Evolutionary conservation across 2,797 vertebrate genomes (phyloP), one percentile per base, ranked within the genome.

Genomic region (Morus bassanus): DNA sequence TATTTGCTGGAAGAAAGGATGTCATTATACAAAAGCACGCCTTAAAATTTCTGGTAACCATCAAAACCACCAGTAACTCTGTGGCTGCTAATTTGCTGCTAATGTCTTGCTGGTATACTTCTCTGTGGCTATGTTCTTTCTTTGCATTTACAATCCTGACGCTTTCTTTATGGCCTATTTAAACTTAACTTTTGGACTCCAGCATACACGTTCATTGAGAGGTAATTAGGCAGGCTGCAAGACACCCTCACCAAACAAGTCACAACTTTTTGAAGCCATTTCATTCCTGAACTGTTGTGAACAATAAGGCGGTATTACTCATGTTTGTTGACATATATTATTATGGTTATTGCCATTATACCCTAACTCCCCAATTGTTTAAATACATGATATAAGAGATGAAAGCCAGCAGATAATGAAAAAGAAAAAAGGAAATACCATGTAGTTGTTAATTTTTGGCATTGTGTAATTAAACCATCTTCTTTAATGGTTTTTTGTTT

Each of bases 391-490:
- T 79, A 74, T 53, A 88, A 93, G 89, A 85, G 76, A 93, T 94
- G 89, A 97, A 97, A 93, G 74, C 93, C 97, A 97, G 93, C 91
- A 96, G 92, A 95, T 85, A 92, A 76, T 93, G 83, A 80, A 92
- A 93, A 88, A 82, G n/a, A 67, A 85, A 96, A 92, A 88, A 84
- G n/a, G 68, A 85, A 96, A 92, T 79, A 96, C 95, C 74, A 72
- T 97, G 96, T 97, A 93, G 89, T 89, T 97, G 96, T 96, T 98
- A 97, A 93, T 94, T 97, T 97, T 96, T 96, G 97, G 96, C 91
- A 65, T 91, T 63, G 57, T 98, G 96, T 98, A 98, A 98, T 98
- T 98, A 98, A 98, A 97, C 97, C 88, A 77, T 94, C 89, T 97
- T 97, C 93, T 97, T 93, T 87, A 94, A 92, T 97, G 96, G 41